Conservation (phyloP, 2,113 vertebrate species). For the Sphyrna mokarran region DNA sequence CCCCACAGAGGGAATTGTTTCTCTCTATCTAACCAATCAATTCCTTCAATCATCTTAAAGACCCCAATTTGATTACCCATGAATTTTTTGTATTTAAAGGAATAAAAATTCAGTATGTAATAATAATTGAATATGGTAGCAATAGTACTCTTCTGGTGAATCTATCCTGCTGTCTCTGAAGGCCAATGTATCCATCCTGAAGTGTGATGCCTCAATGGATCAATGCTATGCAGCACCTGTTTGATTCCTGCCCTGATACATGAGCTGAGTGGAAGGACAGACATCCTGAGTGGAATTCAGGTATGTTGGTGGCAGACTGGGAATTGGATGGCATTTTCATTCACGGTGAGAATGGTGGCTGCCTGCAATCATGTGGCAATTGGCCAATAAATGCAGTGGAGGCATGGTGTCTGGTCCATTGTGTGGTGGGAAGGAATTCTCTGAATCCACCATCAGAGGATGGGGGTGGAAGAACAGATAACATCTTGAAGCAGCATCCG, state of each 20-base stretch:
- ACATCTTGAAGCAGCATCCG: neutral
- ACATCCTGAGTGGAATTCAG: neutral
- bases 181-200: neutral
- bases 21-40: too few species aligned
- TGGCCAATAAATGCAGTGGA: neutral
- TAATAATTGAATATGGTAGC: neutral
- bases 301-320: too few species aligned
- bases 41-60: too few species aligned
- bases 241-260: neutral
- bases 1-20: too few species aligned
- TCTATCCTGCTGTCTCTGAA: neutral
- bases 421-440: neutral
- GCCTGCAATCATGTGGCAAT: neutral
- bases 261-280: too few species aligned
- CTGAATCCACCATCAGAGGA: neutral
- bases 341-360: too few species aligned
- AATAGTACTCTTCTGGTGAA: neutral
- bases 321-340: too few species aligned
- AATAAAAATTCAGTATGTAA: neutral
- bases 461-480: neutral
- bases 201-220: neutral
- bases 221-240: neutral
- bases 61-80: too few species aligned
- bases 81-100: neutral
- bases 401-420: neutral